Evolutionary conservation across 2,797 vertebrate genomes (phyloP), one percentile per base, ranked within the genome.

Genomic region (Falco rusticolus): DNA sequence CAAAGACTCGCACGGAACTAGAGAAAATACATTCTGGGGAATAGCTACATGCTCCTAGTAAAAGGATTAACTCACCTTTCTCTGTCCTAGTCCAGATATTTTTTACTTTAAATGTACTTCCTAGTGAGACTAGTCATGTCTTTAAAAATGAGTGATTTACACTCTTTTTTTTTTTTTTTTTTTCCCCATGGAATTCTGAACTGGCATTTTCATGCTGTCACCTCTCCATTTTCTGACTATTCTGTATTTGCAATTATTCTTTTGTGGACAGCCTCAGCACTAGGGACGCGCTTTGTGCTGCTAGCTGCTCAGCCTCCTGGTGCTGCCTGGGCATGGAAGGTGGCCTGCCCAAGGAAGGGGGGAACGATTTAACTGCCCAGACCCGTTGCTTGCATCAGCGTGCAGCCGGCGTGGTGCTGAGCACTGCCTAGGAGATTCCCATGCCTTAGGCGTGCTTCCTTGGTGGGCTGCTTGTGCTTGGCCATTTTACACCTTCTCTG

Each of bases 91-190:
- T 60, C 26, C 18, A 70, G 85, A 76, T 53, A 60, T 61, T 76
- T 92, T 92, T 84, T 75, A 45, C 59, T 94, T 82, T 76, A 89
- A 95, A 94, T 81, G 37, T 34, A 80, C 43, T 84, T 83, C 75
- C 75, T 41, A 29, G 22, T 25, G 37, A 83, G 59, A 69, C 39
- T 45, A 50, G 37, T 61, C 33, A 17, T 25, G 61, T 87, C 25
- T 50, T 86, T 92, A 85, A 89, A 95, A 91, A 64, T 61, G 37
- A 90, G 6, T 9, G 53, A 71, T 71, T 80, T 76, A 75, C 11
- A 8, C 15, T 20, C 37, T 29, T 57, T 19, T 15, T 5, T 1
- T 4, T 45, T 41, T 41, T 41, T 41, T 41, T 41, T 41, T 41
- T 12, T 6, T 13, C 41, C 6, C 34, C 15, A 3, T 5, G 81